phyloP scores from a whole-genome alignment of 1,140 invertebrate genomes.

The Colletes latitarsis region DNA sequence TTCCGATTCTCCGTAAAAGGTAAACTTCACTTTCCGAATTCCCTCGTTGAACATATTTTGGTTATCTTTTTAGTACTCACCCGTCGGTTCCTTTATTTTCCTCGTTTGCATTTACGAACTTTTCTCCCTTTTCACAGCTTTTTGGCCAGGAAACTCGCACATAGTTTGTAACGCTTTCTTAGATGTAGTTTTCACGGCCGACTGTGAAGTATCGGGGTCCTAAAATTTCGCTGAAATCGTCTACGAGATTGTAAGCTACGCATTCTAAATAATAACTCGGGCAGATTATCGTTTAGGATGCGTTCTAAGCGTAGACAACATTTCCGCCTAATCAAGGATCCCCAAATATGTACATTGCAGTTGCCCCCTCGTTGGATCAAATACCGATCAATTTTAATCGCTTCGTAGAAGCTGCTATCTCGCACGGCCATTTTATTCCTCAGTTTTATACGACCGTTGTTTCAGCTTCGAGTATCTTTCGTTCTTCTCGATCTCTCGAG shows the following conservation, averaged over 20 bases:
- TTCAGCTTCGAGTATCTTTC: not conserved
- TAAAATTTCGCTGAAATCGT: constrained; percentile 3
- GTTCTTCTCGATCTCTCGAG: not conserved
- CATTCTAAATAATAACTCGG: not conserved
- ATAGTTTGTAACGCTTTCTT: constrained; percentile 23
- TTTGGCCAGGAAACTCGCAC: not conserved
- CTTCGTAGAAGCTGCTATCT: not conserved
- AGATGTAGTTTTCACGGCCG: not conserved
- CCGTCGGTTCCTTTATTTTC: not conserved
- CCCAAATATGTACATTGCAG: not conserved
- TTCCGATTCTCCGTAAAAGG: constrained; percentile 46
- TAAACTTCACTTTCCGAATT: constrained; percentile 37
- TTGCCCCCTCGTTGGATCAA: not conserved
- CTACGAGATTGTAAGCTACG: not conserved
- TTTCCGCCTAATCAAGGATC: not conserved
- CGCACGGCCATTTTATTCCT: not conserved
- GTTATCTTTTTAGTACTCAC: constrained; percentile 18
- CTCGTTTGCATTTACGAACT: constrained; percentile 7
- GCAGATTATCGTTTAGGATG: not conserved
- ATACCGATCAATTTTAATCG: not conserved
- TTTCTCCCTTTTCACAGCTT: not conserved
- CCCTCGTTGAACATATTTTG: constrained; percentile 20
- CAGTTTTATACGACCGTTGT: not conserved
- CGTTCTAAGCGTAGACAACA: not conserved
- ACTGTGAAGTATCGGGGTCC: not conserved